Evolutionary conservation across 2,888 invertebrate genomes (phyloP).

Genomic region (Campoplex capitator): DNA sequence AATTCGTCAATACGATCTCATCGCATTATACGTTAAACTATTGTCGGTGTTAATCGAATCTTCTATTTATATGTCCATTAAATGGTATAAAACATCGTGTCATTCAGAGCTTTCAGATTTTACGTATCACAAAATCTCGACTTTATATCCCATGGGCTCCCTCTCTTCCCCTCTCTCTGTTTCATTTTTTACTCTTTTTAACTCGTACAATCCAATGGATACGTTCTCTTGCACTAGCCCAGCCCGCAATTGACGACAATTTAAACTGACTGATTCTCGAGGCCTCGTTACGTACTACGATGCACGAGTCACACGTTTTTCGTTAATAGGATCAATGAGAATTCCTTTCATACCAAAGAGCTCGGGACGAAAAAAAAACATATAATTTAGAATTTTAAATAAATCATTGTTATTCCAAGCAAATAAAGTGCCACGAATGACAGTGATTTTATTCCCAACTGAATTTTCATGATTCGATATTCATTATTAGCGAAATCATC

Average conservation of each 20-base stretch:
- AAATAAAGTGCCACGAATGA: not conserved
- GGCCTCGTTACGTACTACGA: constrained; percentile 46
- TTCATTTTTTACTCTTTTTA: not conserved
- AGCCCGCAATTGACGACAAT: constrained; percentile 68
- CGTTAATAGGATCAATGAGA: constrained; percentile 39
- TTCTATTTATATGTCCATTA: constrained; percentile 29
- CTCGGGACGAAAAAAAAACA: not conserved
- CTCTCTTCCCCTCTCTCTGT: not conserved
- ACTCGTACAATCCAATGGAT: constrained; percentile 39
- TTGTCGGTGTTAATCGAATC: constrained; percentile 62
- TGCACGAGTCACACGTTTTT: constrained; percentile 44
- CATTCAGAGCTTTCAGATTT: constrained; percentile 13
- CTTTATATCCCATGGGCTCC: constrained; percentile 5
- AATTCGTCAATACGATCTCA: constrained; percentile 48
- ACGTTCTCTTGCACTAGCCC: constrained; percentile 40
- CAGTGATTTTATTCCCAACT: not conserved
- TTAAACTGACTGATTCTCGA: constrained; percentile 54
- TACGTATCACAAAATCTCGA: constrained; percentile 47
- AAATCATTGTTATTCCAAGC: not conserved
- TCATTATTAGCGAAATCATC: not conserved
- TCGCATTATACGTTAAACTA: constrained; percentile 43
- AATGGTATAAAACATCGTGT: not conserved
- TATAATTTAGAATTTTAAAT: not conserved
- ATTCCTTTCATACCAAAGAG: constrained; percentile 9
- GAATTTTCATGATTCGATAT: no score